Conservation (phyloP, 2,797 vertebrate genomes). For the Acipenser transmontanus region DNA sequence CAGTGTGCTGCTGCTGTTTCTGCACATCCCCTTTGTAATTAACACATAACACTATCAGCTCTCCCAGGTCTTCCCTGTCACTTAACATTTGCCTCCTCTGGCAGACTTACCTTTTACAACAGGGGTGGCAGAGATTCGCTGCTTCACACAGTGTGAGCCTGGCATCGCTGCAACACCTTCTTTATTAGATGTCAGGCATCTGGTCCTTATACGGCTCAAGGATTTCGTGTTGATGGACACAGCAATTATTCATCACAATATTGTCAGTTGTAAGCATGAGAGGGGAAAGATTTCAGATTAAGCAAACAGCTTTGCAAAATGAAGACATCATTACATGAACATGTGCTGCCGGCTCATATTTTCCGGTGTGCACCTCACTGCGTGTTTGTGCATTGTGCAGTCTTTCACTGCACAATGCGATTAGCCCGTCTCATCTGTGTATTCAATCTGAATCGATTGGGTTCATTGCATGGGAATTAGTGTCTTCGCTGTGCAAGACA, state of each 20-base stretch:
- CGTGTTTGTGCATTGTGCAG: too few relatives aligned
- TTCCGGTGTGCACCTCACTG: neutral
- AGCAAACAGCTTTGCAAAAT: neutral
- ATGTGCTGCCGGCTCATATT: neutral
- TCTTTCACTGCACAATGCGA: neutral
- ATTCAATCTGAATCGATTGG: neutral
- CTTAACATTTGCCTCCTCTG: constrained; percentile 11
- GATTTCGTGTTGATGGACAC: constrained; percentile 24
- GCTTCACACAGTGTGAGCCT: constrained; percentile 13
- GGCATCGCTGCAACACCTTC: constrained; percentile 14
- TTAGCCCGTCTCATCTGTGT: neutral
- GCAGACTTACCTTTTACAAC: constrained; percentile 9
- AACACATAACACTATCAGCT: constrained; percentile 5
- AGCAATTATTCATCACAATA: constrained; percentile 26
- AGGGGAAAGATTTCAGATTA: constrained; percentile 10
- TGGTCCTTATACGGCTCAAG: constrained; percentile 26
- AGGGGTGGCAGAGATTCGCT: constrained; percentile 15
- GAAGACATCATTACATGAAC: constrained; percentile 2
- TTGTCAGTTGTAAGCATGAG: constrained; percentile 9
- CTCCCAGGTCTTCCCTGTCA: constrained; percentile 9
- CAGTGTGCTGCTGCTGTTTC: neutral
- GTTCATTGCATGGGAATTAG: neutral
- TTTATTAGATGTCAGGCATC: constrained; percentile 21
- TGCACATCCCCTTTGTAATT: constrained; percentile 11
- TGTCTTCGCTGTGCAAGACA: neutral